These are phyloP conservation scores for Channallabes apus DNA, from an alignment of 2,797 vertebrate species.

Conservation along the genomic window DNA sequence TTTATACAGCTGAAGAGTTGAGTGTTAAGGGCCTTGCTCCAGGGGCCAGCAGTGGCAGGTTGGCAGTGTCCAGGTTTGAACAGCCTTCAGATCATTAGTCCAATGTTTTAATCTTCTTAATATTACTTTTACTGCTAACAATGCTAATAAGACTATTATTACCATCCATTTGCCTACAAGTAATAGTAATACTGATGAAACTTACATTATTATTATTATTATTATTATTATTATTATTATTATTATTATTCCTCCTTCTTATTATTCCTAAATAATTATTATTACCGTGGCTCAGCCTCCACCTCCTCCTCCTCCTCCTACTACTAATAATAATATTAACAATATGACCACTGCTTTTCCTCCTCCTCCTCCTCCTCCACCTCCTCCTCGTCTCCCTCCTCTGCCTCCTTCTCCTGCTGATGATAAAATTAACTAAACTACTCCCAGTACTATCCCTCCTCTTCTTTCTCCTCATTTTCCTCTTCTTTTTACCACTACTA, in stretches of 20 bases:
- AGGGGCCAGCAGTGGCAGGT: too few species aligned
- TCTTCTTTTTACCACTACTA: too few species aligned
- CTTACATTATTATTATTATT: not conserved
- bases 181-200: not conserved
- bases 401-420: not conserved
- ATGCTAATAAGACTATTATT: not conserved
- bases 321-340: not conserved
- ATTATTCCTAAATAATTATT: too few species aligned
- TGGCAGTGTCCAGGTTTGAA: too few species aligned
- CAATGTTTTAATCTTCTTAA: too few species aligned
- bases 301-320: not conserved
- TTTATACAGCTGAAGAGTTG: too few species aligned
- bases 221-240: not conserved
- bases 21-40: too few species aligned
- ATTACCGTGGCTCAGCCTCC: not conserved
- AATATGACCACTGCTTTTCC: not conserved
- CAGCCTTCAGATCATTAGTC: too few species aligned
- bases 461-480: not conserved
- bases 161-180: not conserved
- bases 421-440: not conserved
- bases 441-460: not conserved
- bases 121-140: too few species aligned
- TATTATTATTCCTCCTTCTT: not conserved
- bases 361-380: not conserved
- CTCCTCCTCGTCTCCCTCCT: not conserved